phyloP scores from a whole-genome alignment of 2,888 invertebrate genomes.

The Dexiosoma caninum region DNA sequence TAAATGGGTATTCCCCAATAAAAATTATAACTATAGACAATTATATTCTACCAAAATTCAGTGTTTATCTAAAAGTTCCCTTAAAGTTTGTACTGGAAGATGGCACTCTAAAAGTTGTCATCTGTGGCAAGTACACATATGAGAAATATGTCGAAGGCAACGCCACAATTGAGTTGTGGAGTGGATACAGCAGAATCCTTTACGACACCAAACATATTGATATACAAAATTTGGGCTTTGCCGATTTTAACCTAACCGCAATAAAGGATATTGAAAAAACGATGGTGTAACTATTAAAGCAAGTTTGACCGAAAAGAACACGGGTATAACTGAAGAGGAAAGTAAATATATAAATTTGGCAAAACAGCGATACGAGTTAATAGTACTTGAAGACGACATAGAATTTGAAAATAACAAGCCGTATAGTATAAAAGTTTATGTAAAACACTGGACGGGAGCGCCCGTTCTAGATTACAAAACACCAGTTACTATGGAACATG shows the following conservation, averaged over 20 bases:
- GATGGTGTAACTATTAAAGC: constrained; percentile 82
- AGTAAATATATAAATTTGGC: constrained; percentile 78
- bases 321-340: constrained; percentile 88
- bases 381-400: background rate
- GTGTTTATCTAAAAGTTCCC: constrained; percentile 89
- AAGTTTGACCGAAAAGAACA: constrained; percentile 91
- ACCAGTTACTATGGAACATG: constrained; percentile 33
- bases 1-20: constrained; percentile 56
- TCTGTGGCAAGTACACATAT: constrained; percentile 84
- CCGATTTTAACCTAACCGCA: constrained; percentile 80
- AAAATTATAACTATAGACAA: constrained; percentile 84
- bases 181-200: constrained; percentile 71
- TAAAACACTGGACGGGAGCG: constrained; percentile 35
- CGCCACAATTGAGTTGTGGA: constrained; percentile 79
- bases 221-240: constrained; percentile 84
- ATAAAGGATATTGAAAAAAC: constrained; percentile 77
- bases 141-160: constrained; percentile 92
- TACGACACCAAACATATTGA: constrained; percentile 86
- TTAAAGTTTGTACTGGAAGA: constrained; percentile 89
- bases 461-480: constrained; percentile 26
- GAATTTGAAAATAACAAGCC: constrained; percentile 34
- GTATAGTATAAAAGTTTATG: constrained; percentile 20
- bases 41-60: constrained; percentile 94
- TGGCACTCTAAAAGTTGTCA: constrained; percentile 81
- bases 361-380: constrained; percentile 6